Evolutionary conservation across 2,888 invertebrate genomes (phyloP).

Genomic region (Seira ritae): DNA sequence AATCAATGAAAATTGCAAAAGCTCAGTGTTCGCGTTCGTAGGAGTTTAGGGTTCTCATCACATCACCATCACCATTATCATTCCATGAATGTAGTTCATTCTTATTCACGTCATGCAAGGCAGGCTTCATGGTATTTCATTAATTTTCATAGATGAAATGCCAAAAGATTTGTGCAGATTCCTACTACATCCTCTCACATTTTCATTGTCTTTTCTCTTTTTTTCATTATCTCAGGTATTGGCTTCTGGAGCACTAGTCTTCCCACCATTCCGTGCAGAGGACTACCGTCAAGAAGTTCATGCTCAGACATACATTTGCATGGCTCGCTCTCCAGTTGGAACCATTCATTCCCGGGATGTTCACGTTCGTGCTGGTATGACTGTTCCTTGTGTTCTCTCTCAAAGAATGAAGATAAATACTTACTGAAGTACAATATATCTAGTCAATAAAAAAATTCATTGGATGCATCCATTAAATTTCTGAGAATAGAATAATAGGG

Average conservation of each 20-base stretch:
- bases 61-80: conserved; percentile 7
- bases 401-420: not conserved
- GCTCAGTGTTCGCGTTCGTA: too few species aligned
- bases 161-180: not conserved
- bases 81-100: not conserved
- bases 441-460: conserved; percentile 50
- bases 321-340: conserved; percentile 92
- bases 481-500: not conserved
- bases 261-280: conserved; percentile 95
- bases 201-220: conserved; percentile 15
- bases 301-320: conserved; percentile 94
- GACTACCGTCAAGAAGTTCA: conserved; percentile 96
- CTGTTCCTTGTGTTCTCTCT: conserved; percentile 46
- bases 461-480: conserved; percentile 51
- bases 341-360: conserved; percentile 94
- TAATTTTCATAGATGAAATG: conserved; percentile 10
- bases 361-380: conserved; percentile 94
- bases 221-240: conserved; percentile 79
- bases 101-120: not conserved
- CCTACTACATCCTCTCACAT: not conserved
- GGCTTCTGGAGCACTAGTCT: conserved; percentile 94
- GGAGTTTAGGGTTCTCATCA: not conserved
- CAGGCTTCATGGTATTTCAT: conserved; percentile 1
- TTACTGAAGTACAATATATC: too few species aligned
- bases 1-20: not conserved